A percentile compares a stretch with the other conserved stretches of the same genome.
Conservation (phyloP, 2,797 vertebrate genomes). For the Xiphorhynchus erythropygius region DNA sequence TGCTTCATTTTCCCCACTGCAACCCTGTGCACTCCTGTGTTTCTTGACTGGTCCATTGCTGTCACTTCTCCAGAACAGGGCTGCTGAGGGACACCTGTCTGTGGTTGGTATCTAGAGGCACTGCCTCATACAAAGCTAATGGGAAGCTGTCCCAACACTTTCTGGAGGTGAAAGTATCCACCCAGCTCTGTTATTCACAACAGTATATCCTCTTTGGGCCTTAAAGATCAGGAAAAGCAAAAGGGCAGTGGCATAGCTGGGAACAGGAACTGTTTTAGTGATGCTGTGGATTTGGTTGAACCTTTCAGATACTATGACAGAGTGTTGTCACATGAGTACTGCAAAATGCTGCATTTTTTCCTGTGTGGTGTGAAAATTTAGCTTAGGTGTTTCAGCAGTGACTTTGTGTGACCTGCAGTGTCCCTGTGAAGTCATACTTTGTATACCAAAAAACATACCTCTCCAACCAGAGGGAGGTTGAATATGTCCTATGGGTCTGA, state of each 20-base stretch:
- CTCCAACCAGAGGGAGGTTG: background rate
- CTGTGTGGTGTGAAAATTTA: background rate
- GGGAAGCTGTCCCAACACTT: background rate
- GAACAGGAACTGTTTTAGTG: background rate
- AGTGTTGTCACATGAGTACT: background rate
- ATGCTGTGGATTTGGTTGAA: background rate
- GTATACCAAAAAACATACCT: background rate
- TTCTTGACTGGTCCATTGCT: background rate
- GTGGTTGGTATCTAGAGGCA: background rate
- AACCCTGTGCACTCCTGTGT: background rate
- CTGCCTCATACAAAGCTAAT: background rate
- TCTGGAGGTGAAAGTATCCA: background rate
- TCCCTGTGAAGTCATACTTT: background rate
- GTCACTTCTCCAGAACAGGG: background rate
- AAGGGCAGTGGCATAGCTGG: background rate
- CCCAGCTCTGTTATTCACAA: background rate
- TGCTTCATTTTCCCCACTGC: background rate
- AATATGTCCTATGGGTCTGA: background rate
- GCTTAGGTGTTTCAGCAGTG: background rate
- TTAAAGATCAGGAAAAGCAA: background rate
- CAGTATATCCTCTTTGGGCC: background rate
- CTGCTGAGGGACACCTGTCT: background rate
- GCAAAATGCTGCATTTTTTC: background rate
- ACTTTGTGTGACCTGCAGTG: background rate
- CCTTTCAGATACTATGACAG: fast-evolving